Base-by-base conservation (phyloP, 2,797 vertebrate species). In the Diglossa cyanea region DNA sequence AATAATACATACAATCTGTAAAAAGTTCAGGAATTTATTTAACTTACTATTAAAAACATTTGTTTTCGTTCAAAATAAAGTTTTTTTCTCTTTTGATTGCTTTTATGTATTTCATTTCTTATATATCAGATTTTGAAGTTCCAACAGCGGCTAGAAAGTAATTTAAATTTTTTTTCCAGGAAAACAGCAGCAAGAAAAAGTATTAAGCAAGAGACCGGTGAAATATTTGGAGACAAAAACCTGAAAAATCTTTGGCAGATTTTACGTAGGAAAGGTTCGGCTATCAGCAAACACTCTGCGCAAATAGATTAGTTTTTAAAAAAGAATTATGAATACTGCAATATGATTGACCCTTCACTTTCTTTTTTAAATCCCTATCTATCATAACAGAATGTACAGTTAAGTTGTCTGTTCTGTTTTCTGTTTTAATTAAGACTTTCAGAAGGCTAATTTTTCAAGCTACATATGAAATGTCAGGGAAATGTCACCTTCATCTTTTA, bases 401-500 rank as follows among this genome's bases (percentile, higher is more conserved):
- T 55, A 79, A 55, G 26, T 21, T 81, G 10, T 47, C 39, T 61
- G 17, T 25, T 58, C 11, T 51, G 9, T 53, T 65, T 86, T 78
- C 50, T 26, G 8, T 68, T 74, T 95, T 89, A 94, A 78, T 95
- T 76, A 88, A 78, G 11, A 58, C 10, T 70, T 93, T 91, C 63
- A 89, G 37, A 89, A 9, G 42, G 47, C 35, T 19, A 35, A 72
- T 72, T 92, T 86, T 86, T 91, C 84, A 86, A 85, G 42, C 47
- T 75, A 57, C 0, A 2, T 58, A 72, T n/a, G 47, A 92, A 81
- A 93, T 57, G 67, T 53, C 84, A 94, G 18, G 26, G 31, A 94
- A 95, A 93, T 78, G 70, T 68, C 87, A 94, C 35, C 48, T 71
- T 88, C 66, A 92, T 75, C 58, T 84, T 89, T 63, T 28, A 87